Evolutionary conservation across 2,888 invertebrate genomes (phyloP).

Genomic region (Endotricha flammealis): DNA sequence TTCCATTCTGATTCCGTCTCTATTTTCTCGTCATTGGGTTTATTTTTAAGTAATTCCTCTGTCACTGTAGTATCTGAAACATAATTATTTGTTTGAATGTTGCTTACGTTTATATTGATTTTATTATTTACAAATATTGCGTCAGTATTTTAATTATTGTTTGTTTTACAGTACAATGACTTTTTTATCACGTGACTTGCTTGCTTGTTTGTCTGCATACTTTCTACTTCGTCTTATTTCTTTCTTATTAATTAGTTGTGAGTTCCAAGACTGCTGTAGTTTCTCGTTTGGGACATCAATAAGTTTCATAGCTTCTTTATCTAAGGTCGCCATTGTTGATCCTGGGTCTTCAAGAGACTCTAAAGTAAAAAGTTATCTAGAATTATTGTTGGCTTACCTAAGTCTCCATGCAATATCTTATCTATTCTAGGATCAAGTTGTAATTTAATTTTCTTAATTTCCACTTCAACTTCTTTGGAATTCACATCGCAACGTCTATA

Average conservation of each 20-base stretch:
- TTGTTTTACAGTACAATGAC: too few relatives aligned
- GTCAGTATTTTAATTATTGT: too few relatives aligned
- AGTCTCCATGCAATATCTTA: conserved; percentile 33
- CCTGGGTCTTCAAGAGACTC: background rate
- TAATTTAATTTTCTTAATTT: conserved; percentile 40
- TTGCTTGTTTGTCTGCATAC: conserved; percentile 31
- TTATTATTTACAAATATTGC: conserved; percentile 18
- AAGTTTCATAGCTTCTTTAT: too few relatives aligned
- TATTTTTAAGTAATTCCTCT: conserved; percentile 27
- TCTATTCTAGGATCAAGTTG: conserved; percentile 41
- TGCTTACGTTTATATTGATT: conserved; percentile 8
- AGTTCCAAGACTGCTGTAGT: too few relatives aligned
- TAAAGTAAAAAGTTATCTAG: background rate
- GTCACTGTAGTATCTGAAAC: conserved; percentile 31
- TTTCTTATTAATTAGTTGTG: too few relatives aligned
- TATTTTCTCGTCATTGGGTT: conserved; percentile 11
- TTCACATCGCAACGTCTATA: conserved; percentile 33
- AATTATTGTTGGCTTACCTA: conserved; percentile 19
- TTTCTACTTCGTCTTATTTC: background rate
- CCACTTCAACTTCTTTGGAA: conserved; percentile 44
- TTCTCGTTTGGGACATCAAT: too few relatives aligned
- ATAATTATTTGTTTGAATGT: conserved; percentile 2
- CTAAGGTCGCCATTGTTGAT: too few relatives aligned
- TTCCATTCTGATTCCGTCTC: conserved; percentile 35
- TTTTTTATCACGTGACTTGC: conserved; percentile 44